A percentile compares a stretch with the other conserved stretches of the same genome.
phyloP scores from a whole-genome alignment of 2,113 vertebrate genomes.

The Procapra przewalskii region DNA sequence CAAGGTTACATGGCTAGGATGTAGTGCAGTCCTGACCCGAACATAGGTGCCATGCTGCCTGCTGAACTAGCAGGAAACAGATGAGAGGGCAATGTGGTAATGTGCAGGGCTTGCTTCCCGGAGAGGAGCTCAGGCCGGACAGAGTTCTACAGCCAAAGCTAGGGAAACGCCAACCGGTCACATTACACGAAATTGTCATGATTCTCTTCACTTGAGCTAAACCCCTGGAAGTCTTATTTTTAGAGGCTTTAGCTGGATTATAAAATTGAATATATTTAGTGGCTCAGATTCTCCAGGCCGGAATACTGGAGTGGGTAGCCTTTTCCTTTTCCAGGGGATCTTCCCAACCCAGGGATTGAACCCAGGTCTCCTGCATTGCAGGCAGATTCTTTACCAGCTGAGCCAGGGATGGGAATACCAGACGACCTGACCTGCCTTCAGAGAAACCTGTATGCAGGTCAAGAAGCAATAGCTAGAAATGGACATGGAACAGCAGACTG shows the following conservation, averaged over 20 bases:
- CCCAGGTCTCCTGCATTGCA: neutral
- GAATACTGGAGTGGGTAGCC: neutral
- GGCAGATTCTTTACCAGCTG: neutral
- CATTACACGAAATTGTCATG: neutral
- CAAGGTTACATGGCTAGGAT: neutral
- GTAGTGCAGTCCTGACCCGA: neutral
- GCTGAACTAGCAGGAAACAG: neutral
- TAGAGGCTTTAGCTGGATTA: neutral
- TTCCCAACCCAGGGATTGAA: neutral
- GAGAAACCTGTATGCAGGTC: neutral
- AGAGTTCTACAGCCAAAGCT: neutral
- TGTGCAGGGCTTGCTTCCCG: neutral
- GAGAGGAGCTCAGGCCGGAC: accelerated
- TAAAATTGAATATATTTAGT: neutral
- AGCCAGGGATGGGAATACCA: neutral
- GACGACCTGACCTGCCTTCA: neutral
- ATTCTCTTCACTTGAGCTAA: neutral
- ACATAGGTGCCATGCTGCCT: neutral
- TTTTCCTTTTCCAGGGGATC: neutral
- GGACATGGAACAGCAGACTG: neutral
- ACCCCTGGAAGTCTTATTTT: neutral
- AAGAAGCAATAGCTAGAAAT: neutral
- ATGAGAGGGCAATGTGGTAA: no score
- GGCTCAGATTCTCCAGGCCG: neutral
- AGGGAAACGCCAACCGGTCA: neutral